These are phyloP conservation scores for Kryptolebias ocellatus DNA, from an alignment of 2,797 vertebrate species.

Conservation along the genomic window DNA sequence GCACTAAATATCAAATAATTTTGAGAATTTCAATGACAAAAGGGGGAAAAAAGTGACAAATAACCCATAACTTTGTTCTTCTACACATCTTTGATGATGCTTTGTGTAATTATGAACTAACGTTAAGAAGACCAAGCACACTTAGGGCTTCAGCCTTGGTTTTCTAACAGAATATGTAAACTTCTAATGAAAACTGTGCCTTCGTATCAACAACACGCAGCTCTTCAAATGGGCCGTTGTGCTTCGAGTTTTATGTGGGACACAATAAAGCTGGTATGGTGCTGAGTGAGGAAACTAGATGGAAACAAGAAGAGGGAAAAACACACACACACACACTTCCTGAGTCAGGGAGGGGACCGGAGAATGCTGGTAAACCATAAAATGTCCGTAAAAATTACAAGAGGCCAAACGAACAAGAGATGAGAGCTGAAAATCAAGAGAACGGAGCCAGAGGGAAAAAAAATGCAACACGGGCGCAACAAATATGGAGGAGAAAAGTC, in stretches of 20 bases:
- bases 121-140: too few species aligned
- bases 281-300: conserved; percentile 47
- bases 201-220: conserved; percentile 26
- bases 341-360: conserved; percentile 37
- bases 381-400: conserved; percentile 57
- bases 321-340: conserved; percentile 7
- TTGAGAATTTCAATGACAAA: too few species aligned
- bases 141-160: background rate
- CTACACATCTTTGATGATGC: too few species aligned
- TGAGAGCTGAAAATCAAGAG: background rate
- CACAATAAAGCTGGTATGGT: conserved; percentile 62
- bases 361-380: conserved; percentile 60
- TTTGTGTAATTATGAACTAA: too few species aligned
- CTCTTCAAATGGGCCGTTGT: conserved; percentile 32
- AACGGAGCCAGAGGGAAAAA: conserved; percentile 12
- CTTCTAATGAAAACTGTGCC: conserved; percentile 40
- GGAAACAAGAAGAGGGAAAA: conserved; percentile 56
- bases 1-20: too few species aligned
- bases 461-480: background rate
- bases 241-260: conserved; percentile 47
- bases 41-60: too few species aligned
- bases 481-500: background rate
- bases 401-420: conserved; percentile 37
- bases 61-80: too few species aligned
- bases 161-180: conserved; percentile 17